phyloP scores from a whole-genome alignment of 2,888 invertebrate species.

The Brachypalpus laphriformis region DNA sequence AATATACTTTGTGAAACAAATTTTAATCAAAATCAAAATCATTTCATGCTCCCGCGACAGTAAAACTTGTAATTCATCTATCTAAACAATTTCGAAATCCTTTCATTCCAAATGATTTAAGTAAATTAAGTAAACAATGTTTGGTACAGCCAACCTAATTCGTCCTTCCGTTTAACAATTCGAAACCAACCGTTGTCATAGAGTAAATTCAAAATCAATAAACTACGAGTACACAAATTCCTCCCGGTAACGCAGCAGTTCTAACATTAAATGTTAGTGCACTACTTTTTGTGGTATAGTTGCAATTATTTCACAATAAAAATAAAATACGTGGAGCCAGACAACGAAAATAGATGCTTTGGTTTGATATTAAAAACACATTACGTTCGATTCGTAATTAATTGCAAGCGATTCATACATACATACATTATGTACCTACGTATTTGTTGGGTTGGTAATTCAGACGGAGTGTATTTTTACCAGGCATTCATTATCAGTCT shows the following conservation, averaged over 20 bases:
- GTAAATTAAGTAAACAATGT: neutral
- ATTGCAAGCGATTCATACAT: neutral
- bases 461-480: too few species aligned
- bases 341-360: too few species aligned
- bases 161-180: neutral
- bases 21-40: neutral
- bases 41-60: neutral
- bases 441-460: too few species aligned
- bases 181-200: neutral
- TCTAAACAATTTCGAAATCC: neutral
- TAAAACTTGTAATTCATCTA: neutral
- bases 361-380: neutral
- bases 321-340: conserved; percentile 3
- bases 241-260: too few species aligned
- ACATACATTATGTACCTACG: too few species aligned
- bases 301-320: neutral
- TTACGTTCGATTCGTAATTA: neutral
- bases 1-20: too few species aligned
- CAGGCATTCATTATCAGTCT: too few species aligned
- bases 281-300: neutral
- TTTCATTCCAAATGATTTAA: neutral
- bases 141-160: neutral
- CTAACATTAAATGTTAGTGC: neutral
- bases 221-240: too few species aligned
- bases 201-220: neutral